Conservation (phyloP, 2,888 invertebrate species). For the Coenonympha glycerion region DNA sequence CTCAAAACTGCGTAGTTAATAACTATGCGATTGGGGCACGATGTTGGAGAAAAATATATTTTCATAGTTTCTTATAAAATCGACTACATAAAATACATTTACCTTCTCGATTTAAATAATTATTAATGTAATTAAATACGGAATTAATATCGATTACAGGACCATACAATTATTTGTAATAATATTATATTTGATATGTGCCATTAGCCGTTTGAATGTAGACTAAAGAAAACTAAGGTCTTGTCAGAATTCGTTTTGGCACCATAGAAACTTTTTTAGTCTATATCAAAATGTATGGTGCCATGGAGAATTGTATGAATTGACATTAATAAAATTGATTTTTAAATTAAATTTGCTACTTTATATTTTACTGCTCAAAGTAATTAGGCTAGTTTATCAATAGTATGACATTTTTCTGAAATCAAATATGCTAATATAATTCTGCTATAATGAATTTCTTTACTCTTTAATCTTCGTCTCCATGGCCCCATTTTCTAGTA, state of each 20-base stretch:
- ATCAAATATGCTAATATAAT: neutral
- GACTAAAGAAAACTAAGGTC: constrained; percentile 8
- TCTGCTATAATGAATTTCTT: neutral
- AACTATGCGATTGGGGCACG: constrained; percentile 32
- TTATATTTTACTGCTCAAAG: neutral
- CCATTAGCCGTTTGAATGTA: constrained; percentile 27
- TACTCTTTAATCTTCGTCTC: neutral
- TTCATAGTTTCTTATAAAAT: constrained; percentile 47
- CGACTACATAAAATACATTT: constrained; percentile 35
- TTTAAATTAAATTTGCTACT: neutral
- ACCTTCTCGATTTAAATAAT: constrained; percentile 38
- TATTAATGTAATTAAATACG: constrained; percentile 27
- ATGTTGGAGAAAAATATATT: constrained; percentile 43
- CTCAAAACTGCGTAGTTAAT: constrained; percentile 31
- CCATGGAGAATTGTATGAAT: constrained; percentile 8
- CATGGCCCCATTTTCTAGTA: constrained; percentile 8
- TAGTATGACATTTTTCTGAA: too few species aligned
- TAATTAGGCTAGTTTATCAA: too few species aligned
- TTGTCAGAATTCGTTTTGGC: neutral
- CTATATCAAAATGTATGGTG: constrained; percentile 5
- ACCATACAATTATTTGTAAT: constrained; percentile 41
- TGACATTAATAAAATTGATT: neutral
- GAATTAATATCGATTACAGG: constrained; percentile 45
- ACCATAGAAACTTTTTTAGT: neutral
- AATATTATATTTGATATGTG: constrained; percentile 38